Conservation (phyloP, 2,888 invertebrate species). For the Lordiphosa andalusiaca region DNA sequence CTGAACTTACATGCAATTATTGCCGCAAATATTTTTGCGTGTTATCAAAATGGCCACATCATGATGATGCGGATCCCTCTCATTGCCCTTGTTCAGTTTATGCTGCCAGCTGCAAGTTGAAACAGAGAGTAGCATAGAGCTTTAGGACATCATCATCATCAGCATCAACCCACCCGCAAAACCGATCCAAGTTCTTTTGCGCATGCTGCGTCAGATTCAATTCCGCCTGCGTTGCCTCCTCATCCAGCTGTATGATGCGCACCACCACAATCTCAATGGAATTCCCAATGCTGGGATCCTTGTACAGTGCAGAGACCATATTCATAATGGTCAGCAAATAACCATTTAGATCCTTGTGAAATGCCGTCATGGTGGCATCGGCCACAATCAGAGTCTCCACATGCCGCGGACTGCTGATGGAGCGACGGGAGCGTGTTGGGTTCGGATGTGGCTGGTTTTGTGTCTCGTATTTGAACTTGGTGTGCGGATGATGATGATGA, state of each 20-base stretch:
- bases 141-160: not conserved
- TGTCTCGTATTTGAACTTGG: constrained; percentile 55
- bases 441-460: constrained; percentile 22
- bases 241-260: constrained; percentile 87
- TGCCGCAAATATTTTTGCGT: constrained; percentile 86
- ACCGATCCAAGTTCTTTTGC: constrained; percentile 89
- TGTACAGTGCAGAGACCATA: constrained; percentile 92
- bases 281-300: constrained; percentile 94
- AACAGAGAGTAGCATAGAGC: not conserved
- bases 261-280: constrained; percentile 95
- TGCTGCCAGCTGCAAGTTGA: constrained; percentile 86
- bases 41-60: constrained; percentile 94
- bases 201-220: constrained; percentile 90
- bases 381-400: constrained; percentile 94
- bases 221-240: constrained; percentile 82
- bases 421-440: constrained; percentile 81
- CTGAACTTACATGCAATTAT: constrained; percentile 79
- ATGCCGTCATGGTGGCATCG: constrained; percentile 92
- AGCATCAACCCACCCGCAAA: constrained; percentile 83
- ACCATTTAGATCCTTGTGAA: constrained; percentile 91
- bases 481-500: constrained; percentile 20
- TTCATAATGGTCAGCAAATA: constrained; percentile 96
- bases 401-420: constrained; percentile 88
- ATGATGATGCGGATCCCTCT: constrained; percentile 92
- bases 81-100: constrained; percentile 86